Conservation (phyloP, 2,797 vertebrate genomes). For the Xenops minutus region DNA sequence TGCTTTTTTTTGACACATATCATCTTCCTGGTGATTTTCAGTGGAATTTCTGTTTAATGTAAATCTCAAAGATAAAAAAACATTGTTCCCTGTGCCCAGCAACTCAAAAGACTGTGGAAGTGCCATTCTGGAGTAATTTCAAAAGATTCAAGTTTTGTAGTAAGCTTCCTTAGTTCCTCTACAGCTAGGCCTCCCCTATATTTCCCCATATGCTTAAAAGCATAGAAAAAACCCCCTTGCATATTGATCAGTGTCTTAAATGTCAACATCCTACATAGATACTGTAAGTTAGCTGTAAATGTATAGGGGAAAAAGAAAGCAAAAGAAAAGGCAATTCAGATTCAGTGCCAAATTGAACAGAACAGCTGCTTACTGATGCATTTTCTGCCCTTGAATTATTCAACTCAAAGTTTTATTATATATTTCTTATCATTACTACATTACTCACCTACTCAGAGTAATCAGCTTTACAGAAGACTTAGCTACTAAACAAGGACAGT, state of each 20-base stretch:
- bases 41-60: not conserved
- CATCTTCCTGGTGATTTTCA: not conserved
- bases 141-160: not conserved
- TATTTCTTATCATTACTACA: not conserved
- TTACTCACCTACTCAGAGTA: not conserved
- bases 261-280: not conserved
- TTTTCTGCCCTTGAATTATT: not conserved
- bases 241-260: not conserved
- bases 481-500: not conserved
- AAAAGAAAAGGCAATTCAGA: not conserved
- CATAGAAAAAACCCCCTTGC: rapidly evolving
- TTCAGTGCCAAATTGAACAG: not conserved
- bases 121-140: not conserved
- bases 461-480: not conserved
- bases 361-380: not conserved
- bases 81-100: not conserved
- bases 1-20: not conserved
- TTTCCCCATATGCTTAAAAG: not conserved
- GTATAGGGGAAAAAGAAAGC: not conserved
- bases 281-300: not conserved
- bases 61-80: not conserved
- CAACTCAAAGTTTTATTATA: not conserved
- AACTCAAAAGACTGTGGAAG: not conserved
- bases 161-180: not conserved
- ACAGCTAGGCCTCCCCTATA: too few species aligned